Evolutionary conservation across 2,113 vertebrate genomes (phyloP), one percentile per base, ranked within the genome.

Genomic region (Rafetus swinhoei): DNA sequence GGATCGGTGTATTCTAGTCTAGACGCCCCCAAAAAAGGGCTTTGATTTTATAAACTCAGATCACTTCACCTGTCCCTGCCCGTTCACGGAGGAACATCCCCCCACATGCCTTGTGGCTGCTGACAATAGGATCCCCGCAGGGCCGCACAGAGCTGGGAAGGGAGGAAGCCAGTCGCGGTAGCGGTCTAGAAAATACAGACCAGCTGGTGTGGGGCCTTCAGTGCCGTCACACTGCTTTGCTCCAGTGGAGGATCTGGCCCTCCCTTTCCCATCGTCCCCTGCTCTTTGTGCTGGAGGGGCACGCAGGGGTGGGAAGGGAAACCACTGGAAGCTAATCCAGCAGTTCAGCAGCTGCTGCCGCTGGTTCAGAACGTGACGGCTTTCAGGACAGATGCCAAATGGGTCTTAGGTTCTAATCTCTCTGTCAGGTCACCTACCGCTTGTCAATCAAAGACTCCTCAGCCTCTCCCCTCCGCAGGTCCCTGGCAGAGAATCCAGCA

Each of bases 311-410:
- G 85, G 89, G 22, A 59, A 77, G 55, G 87, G 79, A 79, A 94
- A 93, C 84, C 90, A 0, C 96, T 96, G 97, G 97, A 94, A 93
- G 5, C 56, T 80, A 84, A 93, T 96, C 76, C 97, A 95, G 97
- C 4, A 95, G 97, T 95, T 90, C 12, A 92, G 93, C 97, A 97
- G 96, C 97, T 97, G 97, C 94, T 79, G 1, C 85, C 9, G 91
- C 94, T 80, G 4, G 76, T 87, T 93, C 92, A 82, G 93, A 85
- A 72, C 1, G 62, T 85, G 92, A 97, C 80, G 1, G 95, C 86
- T 95, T 72, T 77, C 25, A 32, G 97, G 97, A 96, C 96, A 79
- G 92, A 92, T 90, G 95, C 97, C 97, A 97, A 84, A 88, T 1
- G 2, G 84, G 82, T 85, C 93, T 97, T 85, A 95, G 91, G 93